Base-by-base conservation (phyloP, 53 echinoderm and acorn worm genomes). In the Patiria pectinifera region DNA sequence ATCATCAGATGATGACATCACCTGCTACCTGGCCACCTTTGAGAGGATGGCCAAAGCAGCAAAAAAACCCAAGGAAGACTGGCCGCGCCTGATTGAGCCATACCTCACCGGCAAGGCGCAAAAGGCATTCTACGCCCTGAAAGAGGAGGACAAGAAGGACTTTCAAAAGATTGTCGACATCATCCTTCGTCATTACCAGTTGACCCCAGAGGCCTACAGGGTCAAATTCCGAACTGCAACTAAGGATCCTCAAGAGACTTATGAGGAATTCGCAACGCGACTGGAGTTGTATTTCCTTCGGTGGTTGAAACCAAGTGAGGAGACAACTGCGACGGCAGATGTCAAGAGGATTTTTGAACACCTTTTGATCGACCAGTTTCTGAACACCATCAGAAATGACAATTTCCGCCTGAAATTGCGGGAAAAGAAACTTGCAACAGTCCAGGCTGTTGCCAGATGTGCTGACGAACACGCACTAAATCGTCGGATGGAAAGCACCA, bases 91-190 rank as follows among this genome's bases (percentile, higher is more conserved):
- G n/a, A n/a, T n/a, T n/a, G n/a, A n/a, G n/a, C n/a, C n/a, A n/a
- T n/a, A n/a, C n/a, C n/a, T n/a, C n/a, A n/a, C n/a, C n/a, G n/a
- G n/a, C n/a, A n/a, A n/a, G n/a, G n/a, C n/a, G n/a, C n/a, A n/a
- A n/a, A n/a, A n/a, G n/a, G n/a, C n/a, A n/a, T n/a, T n/a, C n/a
- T n/a, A n/a, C n/a, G n/a, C n/a, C n/a, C n/a, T n/a, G n/a, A n/a
- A n/a, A n/a, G 90, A 89, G 45, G 69, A 89, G 43, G 90, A 89
- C 61, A 89, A 80, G 18, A 62, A 62, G 22, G 90, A 89, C 35
- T 89, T 22, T 89, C 22, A 21, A 11, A 89, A 78, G 80, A 85
- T 70, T 46, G 77, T 80, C 26, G 80, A 61, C 69, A 89, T 81
- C 44, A 80, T 85, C 46, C 47, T 85, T 18, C 77, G 90, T 35